A percentile compares a stretch with the other conserved stretches of the same genome.
These are phyloP conservation scores for Aspidiotus rigidus DNA, from an alignment of 2,888 invertebrate species.

Conservation along the genomic window DNA sequence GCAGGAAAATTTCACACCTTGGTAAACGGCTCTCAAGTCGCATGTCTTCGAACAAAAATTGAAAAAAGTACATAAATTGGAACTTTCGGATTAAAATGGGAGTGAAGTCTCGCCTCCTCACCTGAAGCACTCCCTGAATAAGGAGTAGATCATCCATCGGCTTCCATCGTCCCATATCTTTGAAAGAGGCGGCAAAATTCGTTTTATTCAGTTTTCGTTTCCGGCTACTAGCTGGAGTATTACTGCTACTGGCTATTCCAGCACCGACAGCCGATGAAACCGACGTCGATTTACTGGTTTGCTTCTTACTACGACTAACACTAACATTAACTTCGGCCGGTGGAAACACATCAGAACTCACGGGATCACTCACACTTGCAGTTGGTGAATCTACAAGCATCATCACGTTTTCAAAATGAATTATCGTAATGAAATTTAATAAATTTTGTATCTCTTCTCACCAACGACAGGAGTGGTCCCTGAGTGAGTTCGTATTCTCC, in stretches of 20 bases:
- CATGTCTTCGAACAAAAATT: constrained; percentile 47
- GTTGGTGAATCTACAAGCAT: not conserved
- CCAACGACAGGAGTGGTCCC: constrained; percentile 40
- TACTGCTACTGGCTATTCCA: constrained; percentile 7
- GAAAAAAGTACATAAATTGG: constrained; percentile 4
- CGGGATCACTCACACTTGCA: not conserved
- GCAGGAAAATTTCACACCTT: constrained; percentile 91
- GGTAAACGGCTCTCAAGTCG: constrained; percentile 59
- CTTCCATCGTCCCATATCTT: constrained; percentile 90
- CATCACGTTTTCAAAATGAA: not conserved
- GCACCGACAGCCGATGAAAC: not conserved
- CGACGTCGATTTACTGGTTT: constrained; percentile 4
- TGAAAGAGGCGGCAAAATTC: constrained; percentile 55
- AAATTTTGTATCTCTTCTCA: not conserved
- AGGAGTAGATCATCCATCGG: constrained; percentile 92
- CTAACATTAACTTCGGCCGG: not conserved
- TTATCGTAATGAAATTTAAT: no score
- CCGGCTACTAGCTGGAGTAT: constrained; percentile 1
- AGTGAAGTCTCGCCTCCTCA: constrained; percentile 40
- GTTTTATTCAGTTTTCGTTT: constrained; percentile 24
- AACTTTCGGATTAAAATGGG: not conserved
- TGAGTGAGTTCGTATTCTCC: constrained; percentile 44
- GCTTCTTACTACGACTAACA: constrained; percentile 9
- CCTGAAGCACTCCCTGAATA: constrained; percentile 86
- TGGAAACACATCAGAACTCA: constrained; percentile 11